Base-by-base conservation (phyloP, 2,888 invertebrate genomes). In the Agriopis marginaria region DNA sequence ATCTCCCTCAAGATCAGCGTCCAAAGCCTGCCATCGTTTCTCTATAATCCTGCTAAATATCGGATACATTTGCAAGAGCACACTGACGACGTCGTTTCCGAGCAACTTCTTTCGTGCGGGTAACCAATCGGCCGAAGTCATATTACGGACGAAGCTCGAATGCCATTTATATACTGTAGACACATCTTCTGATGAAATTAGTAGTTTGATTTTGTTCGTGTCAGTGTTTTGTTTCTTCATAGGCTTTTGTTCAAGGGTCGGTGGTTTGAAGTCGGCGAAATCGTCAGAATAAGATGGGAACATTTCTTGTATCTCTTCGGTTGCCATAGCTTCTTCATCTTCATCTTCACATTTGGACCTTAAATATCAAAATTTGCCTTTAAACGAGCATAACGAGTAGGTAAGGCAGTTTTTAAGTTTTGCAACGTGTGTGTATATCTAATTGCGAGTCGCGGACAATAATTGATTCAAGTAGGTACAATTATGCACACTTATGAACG, bases 271-370 rank as follows among this genome's bases (percentile, higher is more conserved):
- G 73, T 97, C 97, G 0, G 94, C 90, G 86, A 97, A 97, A 84
- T 97, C 97, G 58, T 96, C 96, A 0, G 96, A 93, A 76, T 95
- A 95, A 0, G 96, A 96, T 0, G 97, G 97, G 82, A 97, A 97
- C 82, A 97, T 91, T 81, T 95, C 93, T 72, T 95, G 91, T 66
- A 97, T 95, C 89, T 97, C 97, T 65, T 95, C 89, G 17, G 94
- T 86, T 0, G 96, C 95, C 69, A 95, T 93, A 17, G 96, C 95
- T 72, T 97, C 97, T 80, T 97, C 97, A 23, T 96, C 95, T 81
- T 96, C 95, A 23, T 95, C 95, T 77, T 95, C 95, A 64, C 96
- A 96, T 87, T 95, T 95, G 0, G 96, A 95, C 82, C 95, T 95
- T 62, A 56, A 65, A 80, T 85, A 23, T n/a, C 1, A 7, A 39